Base-by-base conservation (phyloP, 2,888 invertebrate species). In the Ctenicera cuprea region DNA sequence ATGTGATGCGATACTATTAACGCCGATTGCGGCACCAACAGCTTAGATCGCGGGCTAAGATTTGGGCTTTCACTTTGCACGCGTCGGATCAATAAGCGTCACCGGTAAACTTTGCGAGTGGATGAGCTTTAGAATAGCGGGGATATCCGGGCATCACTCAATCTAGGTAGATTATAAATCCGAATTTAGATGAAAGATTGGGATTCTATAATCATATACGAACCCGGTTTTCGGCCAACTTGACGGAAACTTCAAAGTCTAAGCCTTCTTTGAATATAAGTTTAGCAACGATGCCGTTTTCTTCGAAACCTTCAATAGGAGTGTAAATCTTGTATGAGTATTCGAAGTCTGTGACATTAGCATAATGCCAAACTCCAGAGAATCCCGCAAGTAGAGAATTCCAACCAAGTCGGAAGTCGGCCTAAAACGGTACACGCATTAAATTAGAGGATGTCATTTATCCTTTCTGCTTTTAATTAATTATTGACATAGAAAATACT, bases 291-390 rank as follows among this genome's bases (percentile, higher is more conserved):
- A 94, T 88, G 0, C 95, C 95, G 80, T 93, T 94, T 82, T 94
- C 92, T 82, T 94, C 92, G 77, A 94, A 93, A 3, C 93, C 92
- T 80, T 92, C 90, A n/a, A 95, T 85, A 0, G 95, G 95, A 0
- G 95, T 94, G 82, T 91, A 94, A 45, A 95, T 86, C 78, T 93
- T 91, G 85, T 94, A 94, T 0, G 93, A 90, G 85, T 95, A 95
- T 76, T 94, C 92, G 77, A 95, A 94, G 85, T 95, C 92, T 11
- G 91, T 90, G 16, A 92, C 84, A 59, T 90, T 89, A 86, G 89
- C 88, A 86, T 91, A 94, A 81, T 91, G 92, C 93, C 94, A 95
- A 48, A 94, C 92, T 48, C 95, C 95, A 0, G 92, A 91, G 84
- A 95, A 94, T 8, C 95, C 95, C 30, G 93, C 89, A 62, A 92